phyloP scores from a whole-genome alignment of 2,888 invertebrate species.

The Tetragnatha montana region DNA sequence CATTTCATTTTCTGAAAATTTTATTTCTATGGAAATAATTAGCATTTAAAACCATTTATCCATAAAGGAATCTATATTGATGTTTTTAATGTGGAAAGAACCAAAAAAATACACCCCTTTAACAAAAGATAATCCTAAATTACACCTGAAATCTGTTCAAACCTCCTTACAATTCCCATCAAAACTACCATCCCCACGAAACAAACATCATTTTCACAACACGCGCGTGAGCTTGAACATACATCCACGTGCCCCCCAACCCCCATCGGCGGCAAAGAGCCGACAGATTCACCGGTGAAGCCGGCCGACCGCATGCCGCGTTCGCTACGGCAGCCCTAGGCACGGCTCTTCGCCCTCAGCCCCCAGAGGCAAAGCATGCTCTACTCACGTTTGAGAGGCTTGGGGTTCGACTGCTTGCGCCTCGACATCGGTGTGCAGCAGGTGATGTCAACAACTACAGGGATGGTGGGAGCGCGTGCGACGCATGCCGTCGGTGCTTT shows the following conservation, averaged over 20 bases:
- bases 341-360: too few species aligned
- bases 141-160: background rate
- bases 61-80: too few species aligned
- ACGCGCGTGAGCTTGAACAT: background rate
- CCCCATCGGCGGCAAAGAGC: background rate
- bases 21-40: too few species aligned
- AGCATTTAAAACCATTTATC: too few species aligned
- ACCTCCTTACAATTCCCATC: background rate
- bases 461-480: constrained; percentile 42
- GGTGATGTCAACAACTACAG: too few species aligned
- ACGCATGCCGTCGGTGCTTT: constrained; percentile 53
- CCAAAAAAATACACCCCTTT: too few species aligned
- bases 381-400: constrained; percentile 69
- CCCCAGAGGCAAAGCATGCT: too few species aligned
- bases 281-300: background rate
- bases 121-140: too few species aligned
- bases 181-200: background rate
- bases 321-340: background rate
- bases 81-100: background rate
- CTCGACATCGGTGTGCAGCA: constrained; percentile 41
- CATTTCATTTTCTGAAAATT: too few species aligned
- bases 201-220: too few species aligned
- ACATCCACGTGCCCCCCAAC: constrained; percentile 1
- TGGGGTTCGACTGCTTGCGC: constrained; percentile 70
- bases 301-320: constrained; percentile 28